These are phyloP conservation scores for Tyto alba DNA, from an alignment of 2,113 vertebrate genomes.

Conservation along the genomic window DNA sequence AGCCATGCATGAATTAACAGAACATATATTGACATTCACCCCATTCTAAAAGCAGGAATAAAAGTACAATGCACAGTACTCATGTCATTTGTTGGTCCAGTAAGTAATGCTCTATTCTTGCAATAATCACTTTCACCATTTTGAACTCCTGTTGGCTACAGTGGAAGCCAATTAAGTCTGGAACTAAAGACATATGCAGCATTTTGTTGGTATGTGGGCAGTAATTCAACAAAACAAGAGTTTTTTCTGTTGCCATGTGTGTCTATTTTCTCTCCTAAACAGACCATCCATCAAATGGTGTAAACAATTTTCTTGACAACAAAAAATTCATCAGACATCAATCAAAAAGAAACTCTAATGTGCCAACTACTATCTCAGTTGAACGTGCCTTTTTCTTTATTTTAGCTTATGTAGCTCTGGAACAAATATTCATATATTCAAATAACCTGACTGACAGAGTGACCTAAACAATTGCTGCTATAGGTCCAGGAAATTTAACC, in stretches of 20 bases:
- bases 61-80: neutral
- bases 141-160: neutral
- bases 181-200: neutral
- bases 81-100: neutral
- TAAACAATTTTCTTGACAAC: conserved; percentile 20
- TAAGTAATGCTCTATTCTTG: neutral
- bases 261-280: conserved; percentile 4
- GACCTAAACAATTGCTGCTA: neutral
- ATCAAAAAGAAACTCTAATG: neutral
- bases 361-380: neutral
- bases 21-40: neutral
- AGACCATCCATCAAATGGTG: neutral
- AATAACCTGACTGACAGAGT: neutral
- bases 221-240: neutral
- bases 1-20: neutral
- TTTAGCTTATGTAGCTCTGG: neutral
- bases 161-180: neutral
- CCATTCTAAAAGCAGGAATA: neutral
- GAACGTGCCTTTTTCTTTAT: neutral
- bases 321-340: neutral
- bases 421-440: neutral
- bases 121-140: neutral
- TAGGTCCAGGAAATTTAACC: neutral
- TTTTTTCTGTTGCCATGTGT: neutral
- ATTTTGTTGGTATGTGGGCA: neutral